Percentiles rank a stretch among this genome's conserved stretches.
Evolutionary conservation across 1,140 invertebrate genomes (phyloP).

Genomic region (Capitella teleta): DNA sequence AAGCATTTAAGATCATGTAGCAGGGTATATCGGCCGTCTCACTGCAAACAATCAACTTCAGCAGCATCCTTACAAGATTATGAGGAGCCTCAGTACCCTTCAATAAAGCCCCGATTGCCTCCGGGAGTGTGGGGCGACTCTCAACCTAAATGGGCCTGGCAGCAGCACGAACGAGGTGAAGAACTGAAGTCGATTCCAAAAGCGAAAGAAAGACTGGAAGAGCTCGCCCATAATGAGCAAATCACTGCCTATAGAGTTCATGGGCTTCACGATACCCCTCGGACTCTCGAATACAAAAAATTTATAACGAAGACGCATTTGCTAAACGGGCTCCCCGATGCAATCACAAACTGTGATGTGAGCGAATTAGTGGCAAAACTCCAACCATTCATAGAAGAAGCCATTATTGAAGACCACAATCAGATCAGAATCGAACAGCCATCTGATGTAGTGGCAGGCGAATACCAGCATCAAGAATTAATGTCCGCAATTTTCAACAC

Average conservation of each 20-base stretch:
- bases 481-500: constrained; percentile 11
- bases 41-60: not conserved
- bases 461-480: constrained; percentile 9
- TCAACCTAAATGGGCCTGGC: constrained; percentile 18
- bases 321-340: constrained; percentile 15
- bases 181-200: constrained; percentile 7
- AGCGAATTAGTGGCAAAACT: constrained; percentile 1
- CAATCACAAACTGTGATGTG: constrained; percentile 13
- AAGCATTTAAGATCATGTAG: not conserved
- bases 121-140: constrained; percentile 25
- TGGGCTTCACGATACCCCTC: constrained; percentile 12
- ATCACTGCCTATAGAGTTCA: constrained; percentile 10
- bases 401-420: too few species aligned
- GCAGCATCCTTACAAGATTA: not conserved
- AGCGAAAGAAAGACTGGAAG: constrained; percentile 15
- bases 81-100: constrained; percentile 19
- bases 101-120: constrained; percentile 24
- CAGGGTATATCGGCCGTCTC: not conserved
- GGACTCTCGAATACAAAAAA: constrained; percentile 15
- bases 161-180: constrained; percentile 12
- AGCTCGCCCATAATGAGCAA: constrained; percentile 11
- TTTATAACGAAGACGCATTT: constrained; percentile 22
- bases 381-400: constrained; percentile 8
- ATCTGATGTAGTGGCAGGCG: constrained; percentile 7
- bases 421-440: too few species aligned